A percentile compares a stretch with the other conserved stretches of the same genome.
phyloP scores from a whole-genome alignment of 2,113 vertebrate species.

The Loxodonta africana region DNA sequence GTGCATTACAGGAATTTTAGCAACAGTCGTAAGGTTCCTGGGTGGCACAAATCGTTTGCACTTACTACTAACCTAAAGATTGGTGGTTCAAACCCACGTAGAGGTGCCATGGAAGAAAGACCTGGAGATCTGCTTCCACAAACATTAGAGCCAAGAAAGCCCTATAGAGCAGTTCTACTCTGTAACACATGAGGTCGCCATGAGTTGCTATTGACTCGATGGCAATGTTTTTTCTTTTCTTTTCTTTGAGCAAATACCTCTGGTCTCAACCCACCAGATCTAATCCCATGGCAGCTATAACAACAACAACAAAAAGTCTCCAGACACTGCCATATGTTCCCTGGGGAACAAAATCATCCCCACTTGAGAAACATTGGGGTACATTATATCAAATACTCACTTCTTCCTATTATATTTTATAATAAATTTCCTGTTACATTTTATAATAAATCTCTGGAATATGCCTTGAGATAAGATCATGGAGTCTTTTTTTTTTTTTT shows the following conservation, averaged over 20 bases:
- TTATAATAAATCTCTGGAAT: constrained; percentile 33
- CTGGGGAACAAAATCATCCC: neutral
- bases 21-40: neutral
- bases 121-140: neutral
- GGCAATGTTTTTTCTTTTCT: neutral
- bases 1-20: neutral
- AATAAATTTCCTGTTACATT: neutral
- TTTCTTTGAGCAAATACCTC: neutral
- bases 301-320: neutral
- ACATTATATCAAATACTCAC: neutral
- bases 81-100: neutral
- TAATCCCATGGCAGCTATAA: neutral
- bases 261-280: neutral
- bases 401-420: neutral
- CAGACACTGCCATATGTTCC: neutral
- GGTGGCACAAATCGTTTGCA: neutral
- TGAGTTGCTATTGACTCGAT: neutral
- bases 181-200: neutral
- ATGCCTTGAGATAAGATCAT: constrained; percentile 41
- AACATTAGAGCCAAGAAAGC: neutral
- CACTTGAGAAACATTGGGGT: neutral
- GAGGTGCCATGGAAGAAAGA: neutral
- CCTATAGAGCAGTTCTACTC: neutral
- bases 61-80: neutral
- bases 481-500: constrained; percentile 4